Evolutionary conservation across 2,888 invertebrate genomes (phyloP).

Genomic region (Melangyna quadrimaculata): DNA sequence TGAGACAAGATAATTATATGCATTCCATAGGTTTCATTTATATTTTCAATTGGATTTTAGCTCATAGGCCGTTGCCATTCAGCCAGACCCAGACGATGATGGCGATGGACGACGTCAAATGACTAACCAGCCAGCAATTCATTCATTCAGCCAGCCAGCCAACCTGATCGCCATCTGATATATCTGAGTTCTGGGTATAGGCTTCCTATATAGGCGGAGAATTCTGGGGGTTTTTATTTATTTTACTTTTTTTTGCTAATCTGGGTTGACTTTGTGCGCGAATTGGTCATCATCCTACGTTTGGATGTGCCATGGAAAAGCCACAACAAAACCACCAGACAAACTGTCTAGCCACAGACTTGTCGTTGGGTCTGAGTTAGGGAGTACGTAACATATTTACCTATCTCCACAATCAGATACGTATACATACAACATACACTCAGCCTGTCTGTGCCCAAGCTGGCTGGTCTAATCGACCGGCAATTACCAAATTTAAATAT

Average conservation of each 20-base stretch:
- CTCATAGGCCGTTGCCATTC: constrained; percentile 47
- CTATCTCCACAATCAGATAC: constrained; percentile 1
- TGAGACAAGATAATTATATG: constrained; percentile 78
- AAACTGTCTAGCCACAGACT: constrained; percentile 67
- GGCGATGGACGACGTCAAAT: constrained; percentile 5
- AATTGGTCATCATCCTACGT: constrained; percentile 60
- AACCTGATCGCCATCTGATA: constrained; percentile 3
- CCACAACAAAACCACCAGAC: constrained; percentile 69
- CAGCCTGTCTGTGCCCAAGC: neutral
- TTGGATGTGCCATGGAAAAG: constrained; percentile 46
- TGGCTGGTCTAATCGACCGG: constrained; percentile 59
- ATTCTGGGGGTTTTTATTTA: neutral
- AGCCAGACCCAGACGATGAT: neutral
- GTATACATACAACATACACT: neutral
- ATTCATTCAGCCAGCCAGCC: neutral
- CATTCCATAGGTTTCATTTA: constrained; percentile 74
- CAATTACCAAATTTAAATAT: constrained; percentile 72
- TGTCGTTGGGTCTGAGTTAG: neutral
- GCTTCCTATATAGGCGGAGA: constrained; percentile 7
- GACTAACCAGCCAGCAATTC: neutral
- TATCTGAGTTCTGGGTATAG: neutral
- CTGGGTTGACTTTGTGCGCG: constrained; percentile 47
- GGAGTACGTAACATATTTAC: neutral
- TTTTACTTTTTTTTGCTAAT: constrained; percentile 13
- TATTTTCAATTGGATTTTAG: constrained; percentile 55